Percentiles rank a stretch among this genome's conserved stretches.
These are phyloP conservation scores for Laspeyria flexula DNA, from an alignment of 2,888 invertebrate genomes.

Conservation along the genomic window DNA sequence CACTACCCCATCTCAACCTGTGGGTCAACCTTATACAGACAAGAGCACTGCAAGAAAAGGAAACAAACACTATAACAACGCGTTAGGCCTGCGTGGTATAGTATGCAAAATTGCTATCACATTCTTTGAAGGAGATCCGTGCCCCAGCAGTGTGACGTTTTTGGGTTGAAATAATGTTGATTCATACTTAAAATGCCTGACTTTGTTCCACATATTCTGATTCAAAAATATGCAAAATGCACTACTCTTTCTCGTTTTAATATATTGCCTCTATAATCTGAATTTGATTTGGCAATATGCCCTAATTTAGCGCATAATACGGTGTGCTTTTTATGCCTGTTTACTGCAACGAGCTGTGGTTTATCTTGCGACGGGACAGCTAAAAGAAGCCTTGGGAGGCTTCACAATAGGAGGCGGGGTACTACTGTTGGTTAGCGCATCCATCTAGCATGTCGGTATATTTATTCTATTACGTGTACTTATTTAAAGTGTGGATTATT, in stretches of 20 bases:
- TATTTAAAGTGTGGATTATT: no score
- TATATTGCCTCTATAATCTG: slow-evolving; percentile 18
- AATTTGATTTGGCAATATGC: slow-evolving; percentile 41
- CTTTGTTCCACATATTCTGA: neutral
- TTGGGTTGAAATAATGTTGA: no score
- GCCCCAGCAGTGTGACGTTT: no score
- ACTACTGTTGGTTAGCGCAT: slow-evolving; percentile 27
- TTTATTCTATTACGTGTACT: no score
- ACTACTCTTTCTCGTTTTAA: slow-evolving; percentile 4
- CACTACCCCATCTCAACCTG: no score
- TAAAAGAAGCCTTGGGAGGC: slow-evolving; percentile 37
- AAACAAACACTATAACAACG: no score
- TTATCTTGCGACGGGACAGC: slow-evolving; percentile 45
- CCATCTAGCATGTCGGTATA: slow-evolving; percentile 18
- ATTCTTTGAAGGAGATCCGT: no score
- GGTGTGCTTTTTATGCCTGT: slow-evolving; percentile 34
- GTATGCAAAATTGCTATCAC: no score
- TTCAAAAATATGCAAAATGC: neutral
- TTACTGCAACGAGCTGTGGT: slow-evolving; percentile 32
- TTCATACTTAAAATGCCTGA: neutral
- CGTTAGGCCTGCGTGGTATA: no score
- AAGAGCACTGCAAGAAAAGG: no score
- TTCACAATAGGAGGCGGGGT: slow-evolving; percentile 54
- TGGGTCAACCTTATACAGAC: no score
- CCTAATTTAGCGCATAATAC: slow-evolving; percentile 38